phyloP scores from a whole-genome alignment of 2,888 invertebrate species.

The Hirtodrosophila trivittata region DNA sequence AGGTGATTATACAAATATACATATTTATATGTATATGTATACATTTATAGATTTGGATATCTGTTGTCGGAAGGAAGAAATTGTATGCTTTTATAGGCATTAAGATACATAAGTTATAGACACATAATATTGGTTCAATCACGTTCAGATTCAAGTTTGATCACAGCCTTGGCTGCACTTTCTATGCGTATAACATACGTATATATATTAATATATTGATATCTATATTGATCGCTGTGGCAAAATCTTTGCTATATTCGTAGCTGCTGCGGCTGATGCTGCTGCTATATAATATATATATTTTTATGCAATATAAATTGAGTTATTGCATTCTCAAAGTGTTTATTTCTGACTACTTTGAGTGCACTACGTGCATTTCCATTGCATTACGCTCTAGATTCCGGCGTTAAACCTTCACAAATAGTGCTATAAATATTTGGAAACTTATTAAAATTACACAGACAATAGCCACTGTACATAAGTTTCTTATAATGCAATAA shows the following conservation, averaged over 20 bases:
- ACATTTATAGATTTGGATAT: slow-evolving; percentile 19
- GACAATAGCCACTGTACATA: slow-evolving; percentile 38
- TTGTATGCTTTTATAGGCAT: slow-evolving; percentile 48
- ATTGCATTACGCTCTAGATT: slow-evolving; percentile 58
- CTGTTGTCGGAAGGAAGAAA: slow-evolving; percentile 49
- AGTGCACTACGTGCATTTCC: slow-evolving; percentile 56
- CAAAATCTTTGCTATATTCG: slow-evolving; percentile 55
- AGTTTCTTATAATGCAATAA: slow-evolving; percentile 22
- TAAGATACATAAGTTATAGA: slow-evolving; percentile 37
- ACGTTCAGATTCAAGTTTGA: slow-evolving; percentile 32
- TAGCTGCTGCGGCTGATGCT: slow-evolving; percentile 47
- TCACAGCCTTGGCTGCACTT: slow-evolving; percentile 29
- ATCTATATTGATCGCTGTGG: slow-evolving; percentile 33
- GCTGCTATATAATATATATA: slow-evolving; percentile 42
- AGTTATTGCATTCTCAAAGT: slow-evolving; percentile 57
- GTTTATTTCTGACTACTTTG: slow-evolving; percentile 60
- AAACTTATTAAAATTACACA: slow-evolving; percentile 74
- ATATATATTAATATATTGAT: slow-evolving; percentile 9
- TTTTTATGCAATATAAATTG: slow-evolving; percentile 46
- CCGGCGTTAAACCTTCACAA: slow-evolving; percentile 74
- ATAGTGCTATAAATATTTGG: slow-evolving; percentile 74
- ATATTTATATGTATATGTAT: slow-evolving; percentile 30
- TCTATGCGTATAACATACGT: slow-evolving; percentile 29
- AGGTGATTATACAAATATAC: slow-evolving; percentile 50
- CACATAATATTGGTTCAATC: slow-evolving; percentile 39